Evolutionary conservation across 2,888 invertebrate genomes (phyloP).

Genomic region (Polylopha cassiicola): DNA sequence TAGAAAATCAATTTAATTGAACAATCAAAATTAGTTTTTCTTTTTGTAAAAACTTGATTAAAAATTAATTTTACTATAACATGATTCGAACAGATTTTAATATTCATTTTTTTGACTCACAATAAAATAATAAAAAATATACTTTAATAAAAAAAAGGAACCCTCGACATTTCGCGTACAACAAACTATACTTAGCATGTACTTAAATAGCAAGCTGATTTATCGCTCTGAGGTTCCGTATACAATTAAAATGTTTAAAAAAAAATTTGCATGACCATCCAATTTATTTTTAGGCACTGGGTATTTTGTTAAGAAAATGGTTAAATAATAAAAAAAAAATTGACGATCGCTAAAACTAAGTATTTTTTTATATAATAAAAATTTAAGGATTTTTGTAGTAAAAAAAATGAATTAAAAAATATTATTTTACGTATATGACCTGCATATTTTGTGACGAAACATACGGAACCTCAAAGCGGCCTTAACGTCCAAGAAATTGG

Average conservation of each 20-base stretch:
- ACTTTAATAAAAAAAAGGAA: conserved; percentile 21
- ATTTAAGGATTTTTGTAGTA: too few relatives aligned
- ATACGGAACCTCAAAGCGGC: conserved; percentile 7
- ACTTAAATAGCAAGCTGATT: conserved; percentile 9
- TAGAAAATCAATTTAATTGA: too few relatives aligned
- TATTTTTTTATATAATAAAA: too few relatives aligned
- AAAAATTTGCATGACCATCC: background rate
- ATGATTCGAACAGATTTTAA: background rate
- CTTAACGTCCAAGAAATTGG: conserved; percentile 12
- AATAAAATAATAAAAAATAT: conserved; percentile 20
- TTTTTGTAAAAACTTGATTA: too few relatives aligned
- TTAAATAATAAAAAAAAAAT: too few relatives aligned
- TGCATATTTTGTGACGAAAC: conserved; percentile 13
- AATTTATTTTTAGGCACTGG: too few relatives aligned
- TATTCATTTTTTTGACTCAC: background rate
- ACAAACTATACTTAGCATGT: conserved; percentile 5
- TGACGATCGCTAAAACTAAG: too few relatives aligned
- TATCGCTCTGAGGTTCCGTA: conserved; percentile 1
- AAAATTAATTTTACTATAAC: conserved; percentile 11
- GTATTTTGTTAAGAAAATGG: too few relatives aligned
- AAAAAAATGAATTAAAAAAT: too few relatives aligned
- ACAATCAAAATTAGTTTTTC: too few relatives aligned
- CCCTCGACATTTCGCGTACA: conserved; percentile 17
- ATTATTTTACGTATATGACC: too few relatives aligned
- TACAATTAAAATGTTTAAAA: conserved; percentile 22